These are phyloP conservation scores for Seriola rivoliana DNA, from an alignment of 2,113 vertebrate genomes.

Conservation along the genomic window DNA sequence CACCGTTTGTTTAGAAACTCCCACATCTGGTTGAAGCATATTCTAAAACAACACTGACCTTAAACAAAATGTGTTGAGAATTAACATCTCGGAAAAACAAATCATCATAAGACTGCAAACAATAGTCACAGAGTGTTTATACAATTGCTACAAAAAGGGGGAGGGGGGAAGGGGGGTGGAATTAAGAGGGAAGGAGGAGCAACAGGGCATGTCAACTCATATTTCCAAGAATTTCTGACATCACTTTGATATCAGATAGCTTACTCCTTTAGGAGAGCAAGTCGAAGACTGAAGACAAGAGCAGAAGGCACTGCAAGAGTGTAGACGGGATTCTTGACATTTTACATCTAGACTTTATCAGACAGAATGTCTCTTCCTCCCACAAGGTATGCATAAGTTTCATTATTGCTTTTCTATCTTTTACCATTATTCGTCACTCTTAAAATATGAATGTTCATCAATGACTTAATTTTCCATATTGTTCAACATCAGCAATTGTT, in stretches of 20 bases:
- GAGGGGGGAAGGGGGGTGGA: neutral
- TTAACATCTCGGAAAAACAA: neutral
- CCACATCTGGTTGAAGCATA: no score
- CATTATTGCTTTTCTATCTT: neutral
- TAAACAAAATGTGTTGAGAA: no score
- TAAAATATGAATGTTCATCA: neutral
- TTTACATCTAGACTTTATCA: constrained; percentile 3
- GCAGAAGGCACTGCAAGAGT: neutral
- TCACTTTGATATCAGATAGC: neutral
- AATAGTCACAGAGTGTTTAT: neutral
- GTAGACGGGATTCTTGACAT: neutral
- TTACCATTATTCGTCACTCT: neutral
- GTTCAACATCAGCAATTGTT: neutral
- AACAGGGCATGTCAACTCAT: neutral
- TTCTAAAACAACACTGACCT: no score
- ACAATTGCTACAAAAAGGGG: neutral
- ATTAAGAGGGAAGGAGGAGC: neutral
- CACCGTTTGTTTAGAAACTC: no score
- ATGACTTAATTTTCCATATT: neutral
- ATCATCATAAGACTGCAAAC: neutral
- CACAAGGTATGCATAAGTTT: constrained; percentile 50
- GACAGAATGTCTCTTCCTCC: neutral
- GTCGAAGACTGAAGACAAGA: neutral
- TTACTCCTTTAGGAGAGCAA: constrained; percentile 8
- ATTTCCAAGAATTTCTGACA: constrained; percentile 13